Evolutionary conservation across 2,797 vertebrate species (phyloP).

Genomic region (Anas georgica): DNA sequence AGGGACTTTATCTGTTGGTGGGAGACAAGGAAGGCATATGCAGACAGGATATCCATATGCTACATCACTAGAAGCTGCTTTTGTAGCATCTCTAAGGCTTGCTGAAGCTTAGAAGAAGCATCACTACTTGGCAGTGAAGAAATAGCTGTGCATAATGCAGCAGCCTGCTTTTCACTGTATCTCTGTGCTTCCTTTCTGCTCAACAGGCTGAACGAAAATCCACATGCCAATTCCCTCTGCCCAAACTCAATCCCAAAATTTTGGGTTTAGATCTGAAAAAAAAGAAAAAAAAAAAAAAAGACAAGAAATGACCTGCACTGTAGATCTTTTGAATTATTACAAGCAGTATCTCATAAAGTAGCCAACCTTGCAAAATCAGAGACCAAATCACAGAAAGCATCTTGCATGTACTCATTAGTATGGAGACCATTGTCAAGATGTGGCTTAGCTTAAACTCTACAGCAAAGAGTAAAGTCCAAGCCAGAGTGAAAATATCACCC

Average conservation of each 20-base stretch:
- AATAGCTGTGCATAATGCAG: neutral
- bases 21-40: neutral
- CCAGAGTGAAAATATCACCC: neutral
- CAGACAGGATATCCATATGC: neutral
- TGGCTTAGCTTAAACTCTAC: neutral
- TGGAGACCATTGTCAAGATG: neutral
- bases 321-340: neutral
- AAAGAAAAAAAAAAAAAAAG: neutral
- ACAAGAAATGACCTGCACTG: neutral
- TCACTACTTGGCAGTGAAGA: neutral
- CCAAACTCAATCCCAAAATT: neutral
- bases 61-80: neutral
- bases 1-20: neutral
- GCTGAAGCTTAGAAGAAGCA: neutral
- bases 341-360: neutral
- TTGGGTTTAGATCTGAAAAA: neutral
- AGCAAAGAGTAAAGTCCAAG: slow-evolving; percentile 10
- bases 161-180: neutral
- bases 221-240: neutral
- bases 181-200: neutral
- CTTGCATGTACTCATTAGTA: neutral
- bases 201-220: neutral
- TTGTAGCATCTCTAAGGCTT: neutral
- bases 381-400: neutral
- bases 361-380: neutral